phyloP scores from a whole-genome alignment of 2,113 vertebrate genomes.

The Natator depressus region DNA sequence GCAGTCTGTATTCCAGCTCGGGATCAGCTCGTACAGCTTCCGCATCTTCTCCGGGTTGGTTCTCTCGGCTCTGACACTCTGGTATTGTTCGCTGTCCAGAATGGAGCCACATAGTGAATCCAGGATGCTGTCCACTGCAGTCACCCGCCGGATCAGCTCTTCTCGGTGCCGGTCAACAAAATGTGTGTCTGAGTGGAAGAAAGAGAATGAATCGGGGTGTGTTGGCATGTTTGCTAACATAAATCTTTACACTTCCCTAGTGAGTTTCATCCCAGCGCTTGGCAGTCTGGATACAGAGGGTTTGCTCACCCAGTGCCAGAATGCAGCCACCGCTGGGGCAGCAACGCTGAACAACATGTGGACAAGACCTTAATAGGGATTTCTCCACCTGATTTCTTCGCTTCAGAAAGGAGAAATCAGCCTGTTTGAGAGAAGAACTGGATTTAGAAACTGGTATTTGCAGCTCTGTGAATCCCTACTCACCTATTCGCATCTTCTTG shows the following conservation, averaged over 20 bases:
- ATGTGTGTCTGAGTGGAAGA: background rate
- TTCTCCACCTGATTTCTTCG: background rate
- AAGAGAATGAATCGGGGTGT: background rate
- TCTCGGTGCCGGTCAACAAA: conserved; percentile 34
- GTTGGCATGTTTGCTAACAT: background rate
- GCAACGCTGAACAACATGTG: background rate
- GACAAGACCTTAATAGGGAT: background rate
- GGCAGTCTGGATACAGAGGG: background rate
- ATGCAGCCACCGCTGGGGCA: background rate
- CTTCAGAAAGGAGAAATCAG: background rate
- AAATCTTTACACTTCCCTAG: background rate
- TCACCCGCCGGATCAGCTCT: conserved; percentile 37
- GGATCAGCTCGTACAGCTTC: conserved; percentile 31
- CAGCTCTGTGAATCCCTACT: background rate
- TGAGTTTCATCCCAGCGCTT: background rate
- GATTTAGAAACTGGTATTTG: background rate
- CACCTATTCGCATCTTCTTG: background rate
- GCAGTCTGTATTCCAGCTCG: background rate
- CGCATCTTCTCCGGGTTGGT: conserved; percentile 19
- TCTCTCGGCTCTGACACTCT: background rate
- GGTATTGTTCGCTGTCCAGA: conserved; percentile 31
- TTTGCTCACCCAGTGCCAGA: background rate
- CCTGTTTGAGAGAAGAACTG: background rate
- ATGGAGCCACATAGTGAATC: background rate
- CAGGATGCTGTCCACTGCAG: conserved; percentile 14